Base-by-base conservation (phyloP, 2,888 invertebrate genomes). In the Lithosia quadra region DNA sequence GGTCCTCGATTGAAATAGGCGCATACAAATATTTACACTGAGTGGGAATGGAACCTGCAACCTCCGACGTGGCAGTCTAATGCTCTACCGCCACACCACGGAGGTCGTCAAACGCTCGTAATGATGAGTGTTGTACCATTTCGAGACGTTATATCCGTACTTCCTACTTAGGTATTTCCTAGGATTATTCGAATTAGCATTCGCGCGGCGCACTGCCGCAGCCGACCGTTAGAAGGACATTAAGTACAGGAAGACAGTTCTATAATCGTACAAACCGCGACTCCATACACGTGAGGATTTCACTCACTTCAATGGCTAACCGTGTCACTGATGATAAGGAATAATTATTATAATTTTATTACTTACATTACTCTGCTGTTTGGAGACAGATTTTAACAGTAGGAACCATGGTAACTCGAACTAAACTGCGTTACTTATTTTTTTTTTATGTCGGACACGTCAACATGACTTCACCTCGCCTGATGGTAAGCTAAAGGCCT, bases 141-240 rank as follows among this genome's bases (percentile, higher is more conserved):
- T 43, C 18, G 15, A 15, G 39, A 39, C 39, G 39, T 15, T 39
- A 15, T 7, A 49, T 49, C 49, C 49, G 56, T 24, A 28, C 4
- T 56, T 22, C 56, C 22, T 15, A 28, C 8, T 15, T 8, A 56
- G 24, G 56, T 15, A 22, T 24, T 56, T 15, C 3, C 15, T 56
- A 49, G 15, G 28, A 56, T 8, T 11, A 56, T 56, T 56, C n/a
- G 7, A 49, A 56, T 56, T 56, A 24, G 56, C 56, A 56, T 56
- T 24, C 56, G 15, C 56, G 10, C 15, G 18, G 22, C 24, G 10
- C 15, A 18, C 9, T 21, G 24, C 13, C 22, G 5, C 24, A 28
- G 49, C 18, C 9, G 34, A 63, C 63, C 55, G 63, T 63, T 63
- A 63, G 4, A 22, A 55, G 21, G 15, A 63, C 63, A 63, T 63